phyloP scores from a whole-genome alignment of 2,797 vertebrate genomes.

The Melanogrammus aeglefinus region DNA sequence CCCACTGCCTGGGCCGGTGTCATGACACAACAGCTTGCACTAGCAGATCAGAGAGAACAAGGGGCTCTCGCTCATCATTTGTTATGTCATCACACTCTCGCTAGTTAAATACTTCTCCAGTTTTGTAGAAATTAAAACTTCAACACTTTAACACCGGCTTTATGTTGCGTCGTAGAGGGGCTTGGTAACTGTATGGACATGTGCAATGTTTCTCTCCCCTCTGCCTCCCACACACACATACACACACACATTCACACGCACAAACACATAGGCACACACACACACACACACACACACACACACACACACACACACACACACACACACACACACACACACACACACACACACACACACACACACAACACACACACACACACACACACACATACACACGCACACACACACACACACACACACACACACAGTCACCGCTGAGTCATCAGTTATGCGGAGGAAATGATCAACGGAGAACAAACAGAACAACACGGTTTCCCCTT shows the following conservation, averaged over 20 bases:
- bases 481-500: neutral
- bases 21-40: conserved; percentile 22
- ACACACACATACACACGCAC: neutral
- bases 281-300: neutral
- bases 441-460: neutral
- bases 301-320: neutral
- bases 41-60: neutral
- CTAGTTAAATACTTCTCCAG: neutral
- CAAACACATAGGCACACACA: no score
- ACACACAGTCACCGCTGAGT: neutral
- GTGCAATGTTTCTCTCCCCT: no score
- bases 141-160: neutral
- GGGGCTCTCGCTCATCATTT: neutral
- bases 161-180: neutral
- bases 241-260: neutral
- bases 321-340: neutral
- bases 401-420: neutral
- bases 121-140: neutral
- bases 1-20: conserved; percentile 24
- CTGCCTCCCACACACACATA: neutral
- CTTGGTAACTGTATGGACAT: no score
- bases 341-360: neutral
- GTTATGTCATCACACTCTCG: neutral
- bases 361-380: neutral
- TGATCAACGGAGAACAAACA: neutral